Evolutionary conservation across 2,888 invertebrate genomes (phyloP), one percentile per base, ranked within the genome.

Genomic region (Marasmarcha lunaedactyla): DNA sequence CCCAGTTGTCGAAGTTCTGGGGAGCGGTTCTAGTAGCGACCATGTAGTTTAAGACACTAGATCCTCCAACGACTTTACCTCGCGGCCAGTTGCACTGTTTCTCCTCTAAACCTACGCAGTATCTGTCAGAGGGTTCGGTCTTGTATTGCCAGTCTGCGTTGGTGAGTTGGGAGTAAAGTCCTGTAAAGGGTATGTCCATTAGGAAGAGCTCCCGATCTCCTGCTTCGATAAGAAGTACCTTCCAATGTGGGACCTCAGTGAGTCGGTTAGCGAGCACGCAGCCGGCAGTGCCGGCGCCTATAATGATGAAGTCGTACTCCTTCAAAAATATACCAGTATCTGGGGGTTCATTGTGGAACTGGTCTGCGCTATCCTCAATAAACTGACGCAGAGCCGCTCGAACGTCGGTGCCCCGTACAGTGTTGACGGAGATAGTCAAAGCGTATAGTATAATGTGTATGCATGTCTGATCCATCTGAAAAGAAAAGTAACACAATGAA

Each of bases 101-200:
- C 2, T 14, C 4, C 13, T 25, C 26, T 7, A 30, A 30, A 2
- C 30, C 30, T 3, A 3, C 10, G 11, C 30, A 30, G 30, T 30
- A 30, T 9, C 11, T 30, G n/a, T 30, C 30, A 10, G 6, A 7
- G 4, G 86, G 87, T 50, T 88, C 87, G 45, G 89, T 88, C 35
- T 85, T 85, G 63, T 90, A 92, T 36, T 87, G 87, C 91, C 92
- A 92, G 47, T 90, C 87, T 53, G 88, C 88, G 34, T 86, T 85
- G 0, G 88, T 87, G 33, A 85, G 60, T 50, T 88, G 88, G 37
- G 88, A 85, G 55, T 84, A 85, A 0, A 85, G 79, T 1, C 86
- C 86, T 39, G 88, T 41, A 0, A 81, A 63, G 0, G 89, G 88
- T 2, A 88, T 63, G 42, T 88, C 87, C 1, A 86, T 86, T 1